phyloP scores from a whole-genome alignment of 2,797 vertebrate species.

The Darevskia nairensis region DNA sequence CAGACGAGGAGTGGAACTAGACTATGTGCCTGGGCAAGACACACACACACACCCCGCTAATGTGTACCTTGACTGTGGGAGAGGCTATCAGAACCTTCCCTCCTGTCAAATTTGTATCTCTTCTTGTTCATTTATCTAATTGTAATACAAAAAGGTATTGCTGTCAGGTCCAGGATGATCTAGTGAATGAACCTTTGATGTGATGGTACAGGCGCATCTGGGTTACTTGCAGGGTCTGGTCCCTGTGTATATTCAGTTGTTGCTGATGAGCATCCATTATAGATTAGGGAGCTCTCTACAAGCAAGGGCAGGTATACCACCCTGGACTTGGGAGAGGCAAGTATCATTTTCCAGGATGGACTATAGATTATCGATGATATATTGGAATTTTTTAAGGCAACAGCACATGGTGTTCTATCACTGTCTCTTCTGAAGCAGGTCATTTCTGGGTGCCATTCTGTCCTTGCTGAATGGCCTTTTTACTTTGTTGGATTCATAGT shows the following conservation, averaged over 20 bases:
- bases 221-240: background rate
- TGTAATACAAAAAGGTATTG: background rate
- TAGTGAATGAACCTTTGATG: background rate
- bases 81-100: background rate
- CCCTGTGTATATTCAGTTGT: too few species aligned
- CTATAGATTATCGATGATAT: background rate
- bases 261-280: background rate
- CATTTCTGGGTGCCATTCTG: background rate
- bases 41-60: fast-evolving
- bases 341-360: too few species aligned
- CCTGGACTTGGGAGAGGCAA: background rate
- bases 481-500: background rate
- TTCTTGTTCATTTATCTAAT: background rate
- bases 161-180: background rate
- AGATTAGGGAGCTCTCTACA: background rate
- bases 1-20: background rate
- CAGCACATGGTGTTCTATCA: background rate
- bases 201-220: too few species aligned
- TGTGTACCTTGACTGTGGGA: background rate
- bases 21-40: background rate
- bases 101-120: background rate
- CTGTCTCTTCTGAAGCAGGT: background rate
- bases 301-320: background rate
- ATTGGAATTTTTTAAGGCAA: background rate
- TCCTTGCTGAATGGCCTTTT: background rate